These are phyloP conservation scores for Orthosia gothica DNA, from an alignment of 2,888 invertebrate genomes.

Conservation along the genomic window DNA sequence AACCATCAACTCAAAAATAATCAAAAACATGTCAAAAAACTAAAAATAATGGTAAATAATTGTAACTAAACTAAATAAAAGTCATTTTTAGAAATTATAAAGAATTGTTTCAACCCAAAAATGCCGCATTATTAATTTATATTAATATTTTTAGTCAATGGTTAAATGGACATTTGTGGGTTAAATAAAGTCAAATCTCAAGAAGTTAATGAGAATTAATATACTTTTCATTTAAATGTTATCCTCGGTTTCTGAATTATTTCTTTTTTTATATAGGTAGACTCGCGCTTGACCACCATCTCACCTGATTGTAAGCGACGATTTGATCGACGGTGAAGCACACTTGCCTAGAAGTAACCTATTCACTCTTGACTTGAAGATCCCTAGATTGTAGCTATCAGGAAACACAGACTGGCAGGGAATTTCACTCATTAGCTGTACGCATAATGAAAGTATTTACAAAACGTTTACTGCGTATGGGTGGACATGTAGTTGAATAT, in stretches of 20 bases:
- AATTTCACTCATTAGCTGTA: too few species aligned
- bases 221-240: neutral
- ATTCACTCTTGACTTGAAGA: too few species aligned
- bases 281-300: too few species aligned
- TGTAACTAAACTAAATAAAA: constrained; percentile 9
- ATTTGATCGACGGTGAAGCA: too few species aligned
- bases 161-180: constrained; percentile 38
- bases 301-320: too few species aligned
- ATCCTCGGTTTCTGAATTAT: neutral
- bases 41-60: constrained; percentile 35
- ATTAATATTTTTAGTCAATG: neutral
- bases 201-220: neutral
- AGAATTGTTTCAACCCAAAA: constrained; percentile 45
- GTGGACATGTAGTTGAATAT: neutral
- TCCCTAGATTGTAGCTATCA: too few species aligned
- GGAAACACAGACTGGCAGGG: too few species aligned
- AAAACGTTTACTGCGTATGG: too few species aligned
- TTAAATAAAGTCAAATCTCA: constrained; percentile 31
- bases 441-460: too few species aligned
- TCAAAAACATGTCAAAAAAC: constrained; percentile 28
- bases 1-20: constrained; percentile 5
- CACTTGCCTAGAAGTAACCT: too few species aligned
- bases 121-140: constrained; percentile 31
- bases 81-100: neutral
- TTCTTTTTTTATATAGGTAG: too few species aligned